Percentiles rank a stretch among this genome's conserved stretches.
Evolutionary conservation across 2,113 vertebrate species (phyloP).

Genomic region (Gavialis gangeticus): DNA sequence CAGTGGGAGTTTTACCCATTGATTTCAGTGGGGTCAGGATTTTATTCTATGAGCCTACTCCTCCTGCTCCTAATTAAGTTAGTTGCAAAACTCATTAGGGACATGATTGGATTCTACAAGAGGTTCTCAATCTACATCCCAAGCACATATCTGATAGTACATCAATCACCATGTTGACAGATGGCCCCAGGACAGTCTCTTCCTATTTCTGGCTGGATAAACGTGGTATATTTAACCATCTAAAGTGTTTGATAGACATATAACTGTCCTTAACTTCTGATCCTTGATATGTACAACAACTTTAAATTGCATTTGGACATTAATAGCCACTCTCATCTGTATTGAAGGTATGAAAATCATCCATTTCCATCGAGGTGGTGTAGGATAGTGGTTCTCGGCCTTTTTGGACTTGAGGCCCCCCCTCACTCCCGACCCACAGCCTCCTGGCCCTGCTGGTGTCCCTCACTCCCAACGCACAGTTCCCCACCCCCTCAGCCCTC

Average conservation of each 20-base stretch:
- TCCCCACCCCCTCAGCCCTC: no score
- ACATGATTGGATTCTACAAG: not conserved
- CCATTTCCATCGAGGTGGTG: not conserved
- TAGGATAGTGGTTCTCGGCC: not conserved
- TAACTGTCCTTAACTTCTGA: not conserved
- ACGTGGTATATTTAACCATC: fast-evolving
- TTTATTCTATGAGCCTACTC: not conserved
- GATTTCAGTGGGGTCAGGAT: slow-evolving; percentile 18
- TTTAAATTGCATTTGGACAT: not conserved
- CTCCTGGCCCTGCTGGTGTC: no score
- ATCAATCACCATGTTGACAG: not conserved
- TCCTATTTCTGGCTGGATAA: not conserved
- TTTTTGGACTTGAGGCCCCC: no score
- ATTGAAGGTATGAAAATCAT: not conserved
- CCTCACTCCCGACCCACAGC: no score
- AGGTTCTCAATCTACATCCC: not conserved
- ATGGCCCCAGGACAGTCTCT: not conserved
- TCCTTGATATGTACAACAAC: fast-evolving
- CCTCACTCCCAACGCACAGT: no score
- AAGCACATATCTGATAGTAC: not conserved
- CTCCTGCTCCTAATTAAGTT: not conserved
- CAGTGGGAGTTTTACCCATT: not conserved
- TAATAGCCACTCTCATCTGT: no score
- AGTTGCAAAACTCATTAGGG: not conserved
- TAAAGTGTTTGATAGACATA: not conserved